Evolutionary conservation across 2,797 vertebrate species (phyloP).

Genomic region (Trematomus bernacchii): DNA sequence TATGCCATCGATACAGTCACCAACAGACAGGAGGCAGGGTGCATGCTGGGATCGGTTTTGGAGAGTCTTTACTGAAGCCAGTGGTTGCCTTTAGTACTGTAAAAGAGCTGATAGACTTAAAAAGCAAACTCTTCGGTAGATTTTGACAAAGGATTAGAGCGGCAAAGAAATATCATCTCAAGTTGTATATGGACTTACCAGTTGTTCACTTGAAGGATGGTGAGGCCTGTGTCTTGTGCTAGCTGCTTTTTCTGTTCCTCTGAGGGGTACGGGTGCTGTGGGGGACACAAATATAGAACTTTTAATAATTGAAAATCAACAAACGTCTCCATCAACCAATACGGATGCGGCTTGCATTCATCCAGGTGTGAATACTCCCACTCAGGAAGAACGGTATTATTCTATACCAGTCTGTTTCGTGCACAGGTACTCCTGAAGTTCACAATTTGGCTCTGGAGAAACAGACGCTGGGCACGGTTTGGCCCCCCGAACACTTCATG

Average conservation of each 20-base stretch:
- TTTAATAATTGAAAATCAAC: neutral
- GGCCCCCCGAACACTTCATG: conserved; percentile 46
- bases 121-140: neutral
- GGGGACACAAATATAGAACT: conserved; percentile 68
- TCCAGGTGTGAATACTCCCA: neutral
- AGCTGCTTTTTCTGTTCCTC: conserved; percentile 99
- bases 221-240: conserved; percentile 97
- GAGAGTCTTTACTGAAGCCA: conserved; percentile 7
- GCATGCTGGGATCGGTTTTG: conserved; percentile 17
- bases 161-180: neutral
- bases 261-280: conserved; percentile 96
- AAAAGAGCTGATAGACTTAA: conserved; percentile 16
- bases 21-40: conserved; percentile 3
- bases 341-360: neutral
- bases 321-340: neutral
- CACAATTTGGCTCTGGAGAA: conserved; percentile 1
- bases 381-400: neutral
- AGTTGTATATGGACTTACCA: conserved; percentile 85
- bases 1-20: conserved; percentile 35
- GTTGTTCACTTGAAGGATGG: conserved; percentile 99
- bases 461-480: conserved; percentile 34
- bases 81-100: neutral
- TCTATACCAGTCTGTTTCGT: neutral
- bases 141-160: neutral
- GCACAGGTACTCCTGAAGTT: neutral